Percentiles rank a stretch among this genome's conserved stretches.
These are phyloP conservation scores for Brachionus angularis DNA, from an alignment of 1,140 invertebrate species.

Conservation along the genomic window DNA sequence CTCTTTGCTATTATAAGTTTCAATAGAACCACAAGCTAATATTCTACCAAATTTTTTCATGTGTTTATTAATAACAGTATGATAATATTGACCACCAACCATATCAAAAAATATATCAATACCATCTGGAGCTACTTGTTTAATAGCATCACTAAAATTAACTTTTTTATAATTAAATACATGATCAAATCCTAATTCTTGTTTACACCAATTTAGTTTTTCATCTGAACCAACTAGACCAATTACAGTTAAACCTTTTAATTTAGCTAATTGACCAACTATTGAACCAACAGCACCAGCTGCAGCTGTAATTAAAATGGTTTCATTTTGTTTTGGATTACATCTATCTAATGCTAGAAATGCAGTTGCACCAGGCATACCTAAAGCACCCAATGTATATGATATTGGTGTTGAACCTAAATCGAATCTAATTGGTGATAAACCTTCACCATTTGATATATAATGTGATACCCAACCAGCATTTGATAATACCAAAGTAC, in stretches of 20 bases:
- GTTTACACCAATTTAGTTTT: slow-evolving; percentile 67
- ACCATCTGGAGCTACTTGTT: slow-evolving; percentile 64
- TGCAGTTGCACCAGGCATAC: slow-evolving; percentile 64
- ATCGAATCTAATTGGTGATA: neutral
- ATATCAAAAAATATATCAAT: slow-evolving; percentile 71
- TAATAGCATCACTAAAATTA: slow-evolving; percentile 61
- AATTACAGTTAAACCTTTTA: slow-evolving; percentile 66
- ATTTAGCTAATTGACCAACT: slow-evolving; percentile 72
- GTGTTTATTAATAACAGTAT: slow-evolving; percentile 41
- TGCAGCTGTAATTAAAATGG: slow-evolving; percentile 63
- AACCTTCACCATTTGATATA: neutral
- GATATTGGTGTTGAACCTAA: neutral
- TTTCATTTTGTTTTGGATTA: slow-evolving; percentile 66
- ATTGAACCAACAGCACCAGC: slow-evolving; percentile 66
- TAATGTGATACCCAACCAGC: neutral
- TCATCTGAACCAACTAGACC: slow-evolving; percentile 68
- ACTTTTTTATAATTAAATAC: slow-evolving; percentile 69
- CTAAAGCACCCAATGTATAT: neutral
- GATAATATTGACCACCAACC: slow-evolving; percentile 48
- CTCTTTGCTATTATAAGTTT: slow-evolving; percentile 45
- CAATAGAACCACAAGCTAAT: slow-evolving; percentile 47
- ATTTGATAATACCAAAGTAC: neutral
- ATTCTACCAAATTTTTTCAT: slow-evolving; percentile 47
- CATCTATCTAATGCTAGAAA: slow-evolving; percentile 70
- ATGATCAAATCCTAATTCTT: slow-evolving; percentile 66